phyloP scores from a whole-genome alignment of 2,113 vertebrate genomes.

The Pachycephala philippinensis region DNA sequence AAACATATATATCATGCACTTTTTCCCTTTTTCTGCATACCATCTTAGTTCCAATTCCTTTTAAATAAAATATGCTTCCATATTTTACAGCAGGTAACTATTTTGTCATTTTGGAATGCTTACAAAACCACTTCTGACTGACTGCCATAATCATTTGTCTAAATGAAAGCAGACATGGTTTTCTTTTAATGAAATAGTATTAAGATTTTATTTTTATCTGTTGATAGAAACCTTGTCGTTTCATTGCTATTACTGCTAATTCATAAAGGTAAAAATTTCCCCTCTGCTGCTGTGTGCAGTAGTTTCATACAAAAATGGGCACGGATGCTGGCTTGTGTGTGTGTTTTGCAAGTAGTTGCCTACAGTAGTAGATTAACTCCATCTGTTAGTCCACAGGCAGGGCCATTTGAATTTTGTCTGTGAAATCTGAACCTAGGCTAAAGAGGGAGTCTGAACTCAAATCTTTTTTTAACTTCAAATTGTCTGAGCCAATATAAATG shows the following conservation, averaged over 20 bases:
- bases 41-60: background rate
- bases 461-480: conserved; percentile 23
- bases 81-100: background rate
- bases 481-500: background rate
- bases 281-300: background rate
- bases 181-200: background rate
- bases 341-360: background rate
- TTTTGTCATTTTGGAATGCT: background rate
- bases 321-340: background rate
- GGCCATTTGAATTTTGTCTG: conserved; percentile 22
- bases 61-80: background rate
- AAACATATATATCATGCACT: background rate
- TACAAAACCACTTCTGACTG: background rate
- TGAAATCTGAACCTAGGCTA: conserved; percentile 31
- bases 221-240: background rate
- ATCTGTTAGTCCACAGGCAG: conserved; percentile 10
- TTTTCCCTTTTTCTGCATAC: background rate
- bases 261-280: background rate
- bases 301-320: background rate
- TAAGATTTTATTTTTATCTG: background rate
- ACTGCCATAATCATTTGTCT: background rate
- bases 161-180: background rate
- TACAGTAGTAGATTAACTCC: conserved; percentile 32
- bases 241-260: background rate
- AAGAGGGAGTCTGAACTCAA: background rate